Evolutionary conservation across 2,797 vertebrate species (phyloP).

Genomic region (Fistularia commersonii): DNA sequence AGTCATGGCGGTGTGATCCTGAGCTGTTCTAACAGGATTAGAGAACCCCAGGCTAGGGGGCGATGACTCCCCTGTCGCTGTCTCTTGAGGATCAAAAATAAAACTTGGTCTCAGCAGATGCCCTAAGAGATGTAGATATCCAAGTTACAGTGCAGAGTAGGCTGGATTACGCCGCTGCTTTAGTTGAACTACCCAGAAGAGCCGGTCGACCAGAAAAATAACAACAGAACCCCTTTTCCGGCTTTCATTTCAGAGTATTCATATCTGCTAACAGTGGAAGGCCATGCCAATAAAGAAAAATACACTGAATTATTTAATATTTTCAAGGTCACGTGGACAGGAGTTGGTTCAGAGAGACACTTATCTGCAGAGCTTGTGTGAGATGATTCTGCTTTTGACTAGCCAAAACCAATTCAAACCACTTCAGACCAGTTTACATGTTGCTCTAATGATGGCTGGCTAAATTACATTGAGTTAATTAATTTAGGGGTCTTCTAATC

Average conservation of each 20-base stretch:
- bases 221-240: no score
- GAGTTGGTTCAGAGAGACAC: slow-evolving; percentile 21
- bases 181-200: slow-evolving; percentile 8
- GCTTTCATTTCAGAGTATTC: no score
- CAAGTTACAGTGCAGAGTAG: slow-evolving; percentile 12
- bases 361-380: slow-evolving; percentile 21
- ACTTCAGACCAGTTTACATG: slow-evolving; percentile 65
- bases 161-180: background rate
- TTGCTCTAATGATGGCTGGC: slow-evolving; percentile 66
- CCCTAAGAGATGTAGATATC: slow-evolving; percentile 34
- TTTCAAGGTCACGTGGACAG: slow-evolving; percentile 3
- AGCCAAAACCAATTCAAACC: slow-evolving; percentile 63
- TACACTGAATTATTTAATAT: no score
- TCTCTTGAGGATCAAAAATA: slow-evolving; percentile 49
- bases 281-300: no score
- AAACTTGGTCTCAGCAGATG: slow-evolving; percentile 49
- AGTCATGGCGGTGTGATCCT: slow-evolving; percentile 53
- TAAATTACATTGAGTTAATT: slow-evolving; percentile 71
- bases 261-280: no score
- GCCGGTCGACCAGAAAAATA: no score
- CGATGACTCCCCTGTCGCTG: slow-evolving; percentile 35
- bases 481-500: slow-evolving; percentile 74
- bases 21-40: slow-evolving; percentile 68
- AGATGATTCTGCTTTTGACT: slow-evolving; percentile 32
- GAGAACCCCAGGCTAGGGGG: slow-evolving; percentile 40